Evolutionary conservation across 2,113 vertebrate genomes (phyloP), one percentile per base, ranked within the genome.

Genomic region (Myotis yumanensis): DNA sequence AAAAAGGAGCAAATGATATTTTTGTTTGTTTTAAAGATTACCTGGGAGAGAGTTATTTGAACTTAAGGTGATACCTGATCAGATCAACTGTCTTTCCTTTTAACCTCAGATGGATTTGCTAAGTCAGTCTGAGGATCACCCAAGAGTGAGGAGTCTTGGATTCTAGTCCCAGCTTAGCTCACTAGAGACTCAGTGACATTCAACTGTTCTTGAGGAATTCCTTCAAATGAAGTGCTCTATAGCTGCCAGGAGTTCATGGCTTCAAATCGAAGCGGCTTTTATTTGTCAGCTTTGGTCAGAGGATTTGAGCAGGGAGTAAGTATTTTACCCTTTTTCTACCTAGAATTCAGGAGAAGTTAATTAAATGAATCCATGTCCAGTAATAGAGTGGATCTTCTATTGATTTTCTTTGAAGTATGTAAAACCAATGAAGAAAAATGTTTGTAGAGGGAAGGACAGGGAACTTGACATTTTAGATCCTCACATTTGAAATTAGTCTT

Each of bases 401-500:
- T 80, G 35, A 69, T 80, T 68, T 93, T 46, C 20, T 54, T 25
- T 71, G 85, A 64, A 76, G 69, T 86, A 23, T 40, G 11, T 66
- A 59, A 51, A 64, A 32, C 52, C 86, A 77, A 82, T 71, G n/a
- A 82, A 82, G 57, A 90, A 95, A 71, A 76, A 9, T 68, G 0
- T 64, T 92, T 23, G 15, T 95, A 62, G 16, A 25, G 32, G 35
- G 46, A 90, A 81, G 72, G 25, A 7, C 16, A 54, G n/a, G 54
- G 28, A 48, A 59, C 76, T 89, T 79, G 88, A 51, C 11, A 28
- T 84, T 90, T 57, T 57, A 85, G 46, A 86, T 20, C 23, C 77
- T 88, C 37, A 46, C 25, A 37, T 91, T 32, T 92, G 72, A 95
- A 92, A 82, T 68, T 66, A 72, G 23, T 76, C 86, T 84, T 66